Evolutionary conservation across 2,888 invertebrate genomes (phyloP).

Genomic region (Diachrysia chrysitis): DNA sequence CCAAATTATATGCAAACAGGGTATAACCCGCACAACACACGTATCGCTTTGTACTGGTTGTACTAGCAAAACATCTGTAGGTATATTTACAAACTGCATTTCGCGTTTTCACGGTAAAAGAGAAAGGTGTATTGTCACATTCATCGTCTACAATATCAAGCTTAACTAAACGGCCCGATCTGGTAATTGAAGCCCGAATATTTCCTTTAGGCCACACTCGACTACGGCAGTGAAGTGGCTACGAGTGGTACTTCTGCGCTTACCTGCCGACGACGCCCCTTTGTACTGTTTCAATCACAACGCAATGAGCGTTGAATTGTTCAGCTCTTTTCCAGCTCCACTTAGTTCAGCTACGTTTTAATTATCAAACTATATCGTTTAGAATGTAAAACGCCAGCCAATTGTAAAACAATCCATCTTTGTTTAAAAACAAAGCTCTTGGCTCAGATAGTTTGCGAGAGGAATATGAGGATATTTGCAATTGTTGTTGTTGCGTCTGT

Average conservation of each 20-base stretch:
- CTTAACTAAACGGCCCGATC: neutral
- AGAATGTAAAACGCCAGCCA: conserved; percentile 32
- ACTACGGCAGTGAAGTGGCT: neutral
- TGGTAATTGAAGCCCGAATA: neutral
- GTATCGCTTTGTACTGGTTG: too few species aligned
- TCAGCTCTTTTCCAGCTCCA: conserved; percentile 12
- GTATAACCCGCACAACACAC: neutral
- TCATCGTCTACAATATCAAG: neutral
- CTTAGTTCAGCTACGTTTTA: conserved; percentile 14
- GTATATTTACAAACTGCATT: too few species aligned
- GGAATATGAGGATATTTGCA: conserved; percentile 7
- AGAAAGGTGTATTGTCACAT: neutral
- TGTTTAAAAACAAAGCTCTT: conserved; percentile 7
- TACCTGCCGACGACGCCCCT: neutral
- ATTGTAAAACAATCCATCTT: conserved; percentile 24
- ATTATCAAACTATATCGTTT: conserved; percentile 32
- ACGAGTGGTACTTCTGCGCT: neutral
- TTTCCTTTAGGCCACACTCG: neutral
- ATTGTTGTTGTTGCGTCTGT: neutral
- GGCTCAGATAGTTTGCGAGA: conserved; percentile 1
- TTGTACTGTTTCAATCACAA: conserved; percentile 35
- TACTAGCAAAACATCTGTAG: too few species aligned
- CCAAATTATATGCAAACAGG: neutral
- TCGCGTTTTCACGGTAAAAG: too few species aligned
- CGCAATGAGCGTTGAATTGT: conserved; percentile 40